Evolutionary conservation across 1,140 invertebrate genomes (phyloP).

Genomic region (Alviniconcha marisindica): DNA sequence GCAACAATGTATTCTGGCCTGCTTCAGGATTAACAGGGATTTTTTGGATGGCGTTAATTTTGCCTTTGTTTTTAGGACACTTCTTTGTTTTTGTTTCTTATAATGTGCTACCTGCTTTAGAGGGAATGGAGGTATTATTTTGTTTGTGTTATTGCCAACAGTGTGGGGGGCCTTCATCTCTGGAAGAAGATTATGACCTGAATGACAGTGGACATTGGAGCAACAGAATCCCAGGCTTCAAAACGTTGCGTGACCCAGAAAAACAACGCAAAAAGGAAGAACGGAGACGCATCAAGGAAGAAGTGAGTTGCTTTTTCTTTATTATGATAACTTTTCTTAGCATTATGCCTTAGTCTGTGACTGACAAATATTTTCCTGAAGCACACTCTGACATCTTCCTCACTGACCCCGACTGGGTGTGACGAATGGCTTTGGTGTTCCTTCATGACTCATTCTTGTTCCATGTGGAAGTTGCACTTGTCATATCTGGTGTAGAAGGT

Average conservation of each 20-base stretch:
- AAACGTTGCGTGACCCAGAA: conserved; percentile 50
- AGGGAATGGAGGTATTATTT: too few relatives aligned
- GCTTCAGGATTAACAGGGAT: too few relatives aligned
- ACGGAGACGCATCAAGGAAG: conserved; percentile 85
- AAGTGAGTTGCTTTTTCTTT: conserved; percentile 58
- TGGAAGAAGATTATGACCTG: conserved; percentile 58
- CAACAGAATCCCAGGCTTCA: conserved; percentile 54
- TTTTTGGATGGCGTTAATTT: too few relatives aligned
- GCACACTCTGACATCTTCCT: neutral
- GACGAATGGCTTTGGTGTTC: neutral
- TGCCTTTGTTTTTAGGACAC: too few relatives aligned
- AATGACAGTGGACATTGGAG: conserved; percentile 66
- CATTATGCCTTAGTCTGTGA: too few relatives aligned
- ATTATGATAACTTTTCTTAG: too few relatives aligned
- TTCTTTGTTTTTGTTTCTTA: too few relatives aligned
- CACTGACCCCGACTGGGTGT: neutral
- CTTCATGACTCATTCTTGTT: neutral
- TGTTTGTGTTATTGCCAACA: conserved; percentile 13
- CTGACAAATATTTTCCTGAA: too few relatives aligned
- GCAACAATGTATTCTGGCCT: too few relatives aligned
- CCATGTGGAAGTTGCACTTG: neutral
- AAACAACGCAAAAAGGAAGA: conserved; percentile 78
- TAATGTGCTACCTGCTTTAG: too few relatives aligned
- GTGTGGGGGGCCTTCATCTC: conserved; percentile 26
- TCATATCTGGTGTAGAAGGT: neutral